phyloP scores from a whole-genome alignment of 1,140 invertebrate genomes.

The Drosophila eugracilis region DNA sequence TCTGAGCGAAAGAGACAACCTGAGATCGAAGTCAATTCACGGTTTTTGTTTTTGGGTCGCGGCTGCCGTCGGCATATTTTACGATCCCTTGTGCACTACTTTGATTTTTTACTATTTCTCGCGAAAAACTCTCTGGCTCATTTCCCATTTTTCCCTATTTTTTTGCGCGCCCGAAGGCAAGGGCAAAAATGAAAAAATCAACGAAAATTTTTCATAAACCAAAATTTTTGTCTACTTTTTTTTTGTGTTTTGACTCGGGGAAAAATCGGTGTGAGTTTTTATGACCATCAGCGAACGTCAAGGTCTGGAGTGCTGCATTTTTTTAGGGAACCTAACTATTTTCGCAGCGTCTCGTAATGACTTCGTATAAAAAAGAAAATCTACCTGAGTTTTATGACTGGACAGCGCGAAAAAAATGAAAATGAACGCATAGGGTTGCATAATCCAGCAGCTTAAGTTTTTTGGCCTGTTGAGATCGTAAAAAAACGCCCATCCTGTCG shows the following conservation, averaged over 20 bases:
- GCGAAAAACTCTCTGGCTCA: slow-evolving; percentile 51
- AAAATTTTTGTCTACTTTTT: slow-evolving; percentile 23
- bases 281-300: slow-evolving; percentile 72
- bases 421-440: slow-evolving; percentile 78
- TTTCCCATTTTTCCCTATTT: slow-evolving; percentile 40
- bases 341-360: slow-evolving; percentile 57
- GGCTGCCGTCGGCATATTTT: slow-evolving; percentile 73
- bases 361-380: slow-evolving; percentile 65
- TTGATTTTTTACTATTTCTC: slow-evolving; percentile 78
- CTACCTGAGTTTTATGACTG: slow-evolving; percentile 66
- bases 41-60: slow-evolving; percentile 48
- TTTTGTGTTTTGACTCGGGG: slow-evolving; percentile 39
- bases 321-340: slow-evolving; percentile 59
- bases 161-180: slow-evolving; percentile 26
- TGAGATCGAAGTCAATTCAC: slow-evolving; percentile 72
- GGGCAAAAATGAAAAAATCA: slow-evolving; percentile 54
- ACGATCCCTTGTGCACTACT: slow-evolving; percentile 76
- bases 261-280: slow-evolving; percentile 53
- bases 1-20: slow-evolving; percentile 21
- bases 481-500: slow-evolving; percentile 57
- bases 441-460: slow-evolving; percentile 81
- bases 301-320: slow-evolving; percentile 67
- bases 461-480: slow-evolving; percentile 70
- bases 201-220: slow-evolving; percentile 42
- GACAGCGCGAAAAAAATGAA: slow-evolving; percentile 49